Evolutionary conservation across 1,140 invertebrate species (phyloP).

Genomic region (Cotesia glomerata): DNA sequence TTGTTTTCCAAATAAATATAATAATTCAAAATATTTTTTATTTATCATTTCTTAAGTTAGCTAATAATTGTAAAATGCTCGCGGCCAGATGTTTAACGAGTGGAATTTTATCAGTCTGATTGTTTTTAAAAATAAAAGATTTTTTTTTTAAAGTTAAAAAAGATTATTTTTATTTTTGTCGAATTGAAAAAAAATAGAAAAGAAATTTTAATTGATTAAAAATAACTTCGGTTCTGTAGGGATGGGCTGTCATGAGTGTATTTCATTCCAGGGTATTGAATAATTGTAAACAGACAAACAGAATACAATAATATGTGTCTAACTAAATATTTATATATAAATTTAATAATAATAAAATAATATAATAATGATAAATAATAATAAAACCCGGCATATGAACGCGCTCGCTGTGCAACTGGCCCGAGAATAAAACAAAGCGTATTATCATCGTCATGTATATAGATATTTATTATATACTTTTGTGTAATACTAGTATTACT

Average conservation of each 20-base stretch:
- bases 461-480: slow-evolving; percentile 43
- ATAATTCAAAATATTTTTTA: slow-evolving; percentile 40
- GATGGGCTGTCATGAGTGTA: background rate
- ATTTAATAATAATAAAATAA: background rate
- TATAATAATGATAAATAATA: background rate
- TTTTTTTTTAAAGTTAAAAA: too few species aligned
- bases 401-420: slow-evolving; percentile 46
- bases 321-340: background rate
- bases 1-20: background rate
- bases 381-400: background rate
- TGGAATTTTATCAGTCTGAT: slow-evolving; percentile 19
- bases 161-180: too few species aligned
- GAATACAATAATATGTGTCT: too few species aligned
- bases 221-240: too few species aligned
- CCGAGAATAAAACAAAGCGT: slow-evolving; percentile 17
- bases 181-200: too few species aligned
- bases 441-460: slow-evolving; percentile 27
- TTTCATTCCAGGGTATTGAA: background rate
- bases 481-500: slow-evolving; percentile 56
- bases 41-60: slow-evolving; percentile 32
- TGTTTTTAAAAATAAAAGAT: too few species aligned
- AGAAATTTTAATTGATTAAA: too few species aligned
- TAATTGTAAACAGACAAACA: too few species aligned
- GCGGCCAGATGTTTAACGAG: slow-evolving; percentile 52
- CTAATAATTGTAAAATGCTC: slow-evolving; percentile 41